A percentile compares a stretch with the other conserved stretches of the same genome.
These are phyloP conservation scores for Lampris megalopsis DNA, from an alignment of 2,113 vertebrate genomes.

Conservation along the genomic window DNA sequence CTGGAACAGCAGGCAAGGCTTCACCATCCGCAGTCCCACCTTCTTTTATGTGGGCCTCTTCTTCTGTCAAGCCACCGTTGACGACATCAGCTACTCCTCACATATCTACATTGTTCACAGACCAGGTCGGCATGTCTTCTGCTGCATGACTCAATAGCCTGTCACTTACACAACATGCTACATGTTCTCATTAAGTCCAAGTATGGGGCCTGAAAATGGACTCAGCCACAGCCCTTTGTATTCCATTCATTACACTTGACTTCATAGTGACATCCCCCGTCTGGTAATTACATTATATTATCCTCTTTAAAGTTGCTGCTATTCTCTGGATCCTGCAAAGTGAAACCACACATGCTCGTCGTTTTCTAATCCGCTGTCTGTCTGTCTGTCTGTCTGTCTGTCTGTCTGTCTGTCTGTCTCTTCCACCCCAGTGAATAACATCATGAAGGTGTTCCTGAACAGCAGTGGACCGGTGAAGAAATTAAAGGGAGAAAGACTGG, in stretches of 20 bases:
- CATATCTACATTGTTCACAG: constrained; percentile 85
- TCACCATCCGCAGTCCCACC: constrained; percentile 88
- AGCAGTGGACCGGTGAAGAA: constrained; percentile 80
- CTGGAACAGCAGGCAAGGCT: constrained; percentile 92
- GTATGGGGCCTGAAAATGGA: no score
- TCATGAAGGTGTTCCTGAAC: constrained; percentile 87
- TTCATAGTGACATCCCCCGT: no score
- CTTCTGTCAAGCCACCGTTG: constrained; percentile 83
- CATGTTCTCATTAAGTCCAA: no score
- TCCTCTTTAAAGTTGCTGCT: no score
- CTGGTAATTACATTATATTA: no score
- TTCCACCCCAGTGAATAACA: constrained; percentile 84
- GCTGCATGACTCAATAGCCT: neutral
- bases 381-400: neutral
- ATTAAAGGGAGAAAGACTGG: constrained; percentile 84
- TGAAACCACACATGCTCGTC: neutral
- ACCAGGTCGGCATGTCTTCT: constrained; percentile 80
- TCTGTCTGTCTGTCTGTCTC: constrained; percentile 1
- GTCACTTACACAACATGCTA: neutral
- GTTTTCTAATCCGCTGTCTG: neutral
- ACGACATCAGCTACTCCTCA: constrained; percentile 78
- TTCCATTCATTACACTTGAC: no score
- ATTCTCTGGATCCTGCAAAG: no score
- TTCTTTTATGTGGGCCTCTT: constrained; percentile 88
- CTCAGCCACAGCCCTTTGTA: no score